phyloP scores from a whole-genome alignment of 2,797 vertebrate genomes.

The Heliangelus exortis region DNA sequence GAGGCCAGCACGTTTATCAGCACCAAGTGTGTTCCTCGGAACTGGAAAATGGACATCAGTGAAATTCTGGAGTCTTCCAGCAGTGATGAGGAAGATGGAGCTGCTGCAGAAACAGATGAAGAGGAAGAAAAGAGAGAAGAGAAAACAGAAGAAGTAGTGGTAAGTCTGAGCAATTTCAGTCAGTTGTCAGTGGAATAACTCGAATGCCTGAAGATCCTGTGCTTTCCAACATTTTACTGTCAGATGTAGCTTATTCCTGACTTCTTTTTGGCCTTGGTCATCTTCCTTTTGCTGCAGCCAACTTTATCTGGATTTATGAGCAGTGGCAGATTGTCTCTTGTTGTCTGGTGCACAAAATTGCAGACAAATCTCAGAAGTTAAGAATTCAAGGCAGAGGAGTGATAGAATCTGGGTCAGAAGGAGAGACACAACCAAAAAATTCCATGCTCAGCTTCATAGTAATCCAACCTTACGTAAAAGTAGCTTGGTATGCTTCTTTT shows the following conservation, averaged over 20 bases:
- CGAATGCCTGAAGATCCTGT: neutral
- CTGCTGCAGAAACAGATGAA: constrained; percentile 81
- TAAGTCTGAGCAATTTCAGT: constrained; percentile 46
- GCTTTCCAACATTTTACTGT: fast-evolving
- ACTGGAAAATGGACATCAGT: constrained; percentile 98
- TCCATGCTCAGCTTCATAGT: neutral
- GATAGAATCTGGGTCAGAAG: neutral
- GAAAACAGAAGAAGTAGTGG: constrained; percentile 81
- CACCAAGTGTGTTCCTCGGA: constrained; percentile 83
- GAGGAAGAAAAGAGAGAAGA: constrained; percentile 82
- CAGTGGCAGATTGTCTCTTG: neutral
- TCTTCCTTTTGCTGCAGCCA: neutral
- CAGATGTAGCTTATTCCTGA: fast-evolving
- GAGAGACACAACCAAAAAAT: neutral
- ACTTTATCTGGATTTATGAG: neutral
- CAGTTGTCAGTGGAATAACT: neutral
- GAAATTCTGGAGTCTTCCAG: constrained; percentile 96
- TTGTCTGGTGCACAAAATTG: neutral
- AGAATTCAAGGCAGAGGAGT: neutral
- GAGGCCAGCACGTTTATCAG: constrained; percentile 85
- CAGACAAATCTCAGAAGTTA: neutral
- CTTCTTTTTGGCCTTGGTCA: neutral
- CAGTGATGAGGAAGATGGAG: constrained; percentile 89
- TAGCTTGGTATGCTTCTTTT: neutral
- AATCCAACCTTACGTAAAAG: neutral